Evolutionary conservation across 2,888 invertebrate genomes (phyloP).

Genomic region (Drosophila histrio): DNA sequence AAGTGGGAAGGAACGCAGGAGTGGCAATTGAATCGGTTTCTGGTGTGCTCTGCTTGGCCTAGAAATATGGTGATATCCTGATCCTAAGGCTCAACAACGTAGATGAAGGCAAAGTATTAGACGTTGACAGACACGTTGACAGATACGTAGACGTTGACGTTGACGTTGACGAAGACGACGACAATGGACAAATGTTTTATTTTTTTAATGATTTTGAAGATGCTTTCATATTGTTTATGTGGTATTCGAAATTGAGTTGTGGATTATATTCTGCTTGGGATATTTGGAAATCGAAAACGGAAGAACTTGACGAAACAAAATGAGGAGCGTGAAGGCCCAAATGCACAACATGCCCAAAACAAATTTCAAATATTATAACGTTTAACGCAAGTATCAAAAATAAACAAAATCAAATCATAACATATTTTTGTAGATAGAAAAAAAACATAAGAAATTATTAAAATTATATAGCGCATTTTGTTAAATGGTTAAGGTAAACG

Average conservation of each 20-base stretch:
- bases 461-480: slow-evolving; percentile 18
- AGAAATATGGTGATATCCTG: slow-evolving; percentile 63
- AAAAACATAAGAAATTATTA: background rate
- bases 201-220: slow-evolving; percentile 4
- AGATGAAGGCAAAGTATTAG: background rate
- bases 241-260: slow-evolving; percentile 22
- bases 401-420: background rate
- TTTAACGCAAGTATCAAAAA: slow-evolving; percentile 14
- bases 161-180: slow-evolving; percentile 15
- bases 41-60: slow-evolving; percentile 47
- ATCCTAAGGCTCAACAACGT: slow-evolving; percentile 13
- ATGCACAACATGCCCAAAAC: slow-evolving; percentile 39
- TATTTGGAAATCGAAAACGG: slow-evolving; percentile 34
- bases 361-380: slow-evolving; percentile 7
- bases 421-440: background rate
- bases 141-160: slow-evolving; percentile 13
- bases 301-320: slow-evolving; percentile 34
- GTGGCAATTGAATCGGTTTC: slow-evolving; percentile 30
- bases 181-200: slow-evolving; percentile 23
- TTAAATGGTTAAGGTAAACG: slow-evolving; percentile 11
- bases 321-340: slow-evolving; percentile 27
- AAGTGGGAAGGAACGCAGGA: background rate
- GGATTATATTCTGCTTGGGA: slow-evolving; percentile 40
- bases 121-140: slow-evolving; percentile 6
- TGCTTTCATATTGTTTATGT: slow-evolving; percentile 7